Conservation (phyloP, 2,113 vertebrate species). For the Heliornis fulica region DNA sequence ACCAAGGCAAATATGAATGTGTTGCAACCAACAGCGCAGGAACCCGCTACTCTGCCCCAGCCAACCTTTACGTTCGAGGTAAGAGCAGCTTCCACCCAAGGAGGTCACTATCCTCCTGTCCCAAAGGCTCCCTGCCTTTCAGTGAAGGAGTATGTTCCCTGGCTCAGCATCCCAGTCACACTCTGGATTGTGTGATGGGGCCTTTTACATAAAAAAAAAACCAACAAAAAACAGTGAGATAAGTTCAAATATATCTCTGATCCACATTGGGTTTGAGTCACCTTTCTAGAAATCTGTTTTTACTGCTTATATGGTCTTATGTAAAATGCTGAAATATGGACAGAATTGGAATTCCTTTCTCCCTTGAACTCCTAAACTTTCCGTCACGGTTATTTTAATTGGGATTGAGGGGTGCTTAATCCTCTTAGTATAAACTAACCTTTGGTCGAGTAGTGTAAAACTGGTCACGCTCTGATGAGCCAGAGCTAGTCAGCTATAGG, state of each 20-base stretch:
- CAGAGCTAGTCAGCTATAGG: not conserved
- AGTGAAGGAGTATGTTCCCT: not conserved
- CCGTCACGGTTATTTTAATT: not conserved
- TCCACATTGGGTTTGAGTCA: not conserved
- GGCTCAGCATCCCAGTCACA: not conserved
- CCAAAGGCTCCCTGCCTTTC: not conserved
- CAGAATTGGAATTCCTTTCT: constrained; percentile 1
- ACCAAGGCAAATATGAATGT: constrained; percentile 99
- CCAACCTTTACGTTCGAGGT: constrained; percentile 98
- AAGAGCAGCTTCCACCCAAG: constrained; percentile 70
- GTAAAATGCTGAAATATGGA: not conserved
- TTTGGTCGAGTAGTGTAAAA: not conserved
- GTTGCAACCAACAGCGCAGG: constrained; percentile 94
- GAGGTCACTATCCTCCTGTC: not conserved
- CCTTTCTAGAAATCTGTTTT: not conserved
- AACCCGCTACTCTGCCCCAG: constrained; percentile 93
- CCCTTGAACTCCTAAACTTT: not conserved
- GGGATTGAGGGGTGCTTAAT: not conserved
- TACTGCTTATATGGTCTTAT: not conserved
- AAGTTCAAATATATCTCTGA: not conserved
- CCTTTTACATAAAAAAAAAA: constrained; percentile 2
- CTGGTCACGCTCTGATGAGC: not conserved
- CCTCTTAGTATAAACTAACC: not conserved
- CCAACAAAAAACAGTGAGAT: not conserved
- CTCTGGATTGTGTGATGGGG: not conserved